Base-by-base conservation (phyloP, 2,888 invertebrate species). In the Dendrolimus pini region DNA sequence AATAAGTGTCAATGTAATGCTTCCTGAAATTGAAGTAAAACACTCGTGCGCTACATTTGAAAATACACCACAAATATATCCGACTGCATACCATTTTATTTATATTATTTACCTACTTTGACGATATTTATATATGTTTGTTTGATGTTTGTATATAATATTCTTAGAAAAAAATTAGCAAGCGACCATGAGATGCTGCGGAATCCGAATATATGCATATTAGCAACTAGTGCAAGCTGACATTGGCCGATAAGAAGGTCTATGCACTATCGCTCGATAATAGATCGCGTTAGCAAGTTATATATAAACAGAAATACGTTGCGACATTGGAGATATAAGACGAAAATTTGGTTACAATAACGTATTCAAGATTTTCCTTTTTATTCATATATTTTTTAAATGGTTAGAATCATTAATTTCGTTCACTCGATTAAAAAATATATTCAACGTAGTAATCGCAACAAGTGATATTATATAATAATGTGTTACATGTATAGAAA, bases 221-320 rank as follows among this genome's bases (percentile, higher is more conserved):
- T 47, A 47, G 47, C 47, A 47, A 47, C 47, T 10, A 47, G 47
- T 47, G 47, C 68, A 67, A 59, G 61, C 58, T 60, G 68, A 62
- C 69, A 72, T 75, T 73, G 71, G 65, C 69, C 64, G 75, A 75
- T 75, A 77, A 74, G 63, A 67, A 64, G 66, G 67, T 64, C 61
- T 60, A 59, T 74, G 69, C 71, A 68, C 65, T 65, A 62, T 62
- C 57, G 56, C 56, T 66, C 63, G 63, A 70, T 64, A 65, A 60
- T 60, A 66, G 57, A 65, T 64, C 64, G 63, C 63, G 56, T 53
- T 60, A 63, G 47, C 30, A 30, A 30, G 6, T 30, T 30, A 30
- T 30, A 30, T 18, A 3, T 18, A 18, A 18, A 18, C 18, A 18
- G 18, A 30, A 30, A 30, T 30, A 30, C 30, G 30, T 6, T 30